Percentiles rank a stretch among this genome's conserved stretches.
These are phyloP conservation scores for Sciurus carolinensis DNA, from an alignment of 2,797 vertebrate genomes.

Conservation along the genomic window DNA sequence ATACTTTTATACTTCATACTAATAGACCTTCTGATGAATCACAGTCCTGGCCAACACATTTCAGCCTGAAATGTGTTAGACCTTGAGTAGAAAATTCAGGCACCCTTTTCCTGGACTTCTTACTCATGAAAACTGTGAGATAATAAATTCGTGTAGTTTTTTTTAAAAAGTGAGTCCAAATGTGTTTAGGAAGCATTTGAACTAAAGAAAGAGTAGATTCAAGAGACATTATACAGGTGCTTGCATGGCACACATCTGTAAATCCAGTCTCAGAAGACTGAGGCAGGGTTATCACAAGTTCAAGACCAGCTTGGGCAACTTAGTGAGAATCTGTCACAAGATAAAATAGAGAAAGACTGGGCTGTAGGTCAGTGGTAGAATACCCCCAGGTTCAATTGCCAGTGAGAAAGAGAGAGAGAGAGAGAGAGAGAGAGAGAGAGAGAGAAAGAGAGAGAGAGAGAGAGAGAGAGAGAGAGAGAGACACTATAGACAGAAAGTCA, in stretches of 20 bases:
- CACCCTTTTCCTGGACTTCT: background rate
- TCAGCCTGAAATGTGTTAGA: background rate
- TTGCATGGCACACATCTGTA: too few species aligned
- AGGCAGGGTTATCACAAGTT: too few species aligned
- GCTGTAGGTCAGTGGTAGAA: too few species aligned
- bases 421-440: too few species aligned
- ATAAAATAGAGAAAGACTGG: too few species aligned
- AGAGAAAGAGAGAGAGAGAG: too few species aligned
- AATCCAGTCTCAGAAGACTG: too few species aligned
- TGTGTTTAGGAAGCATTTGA: background rate
- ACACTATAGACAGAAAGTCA: background rate
- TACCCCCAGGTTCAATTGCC: too few species aligned
- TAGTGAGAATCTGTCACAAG: too few species aligned
- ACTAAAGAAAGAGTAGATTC: background rate
- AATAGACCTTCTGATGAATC: constrained; percentile 21
- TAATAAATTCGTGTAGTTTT: background rate
- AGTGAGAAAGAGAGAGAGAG: too few species aligned
- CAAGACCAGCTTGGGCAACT: too few species aligned
- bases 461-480: too few species aligned
- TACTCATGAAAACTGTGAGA: background rate
- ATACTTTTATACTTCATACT: constrained; percentile 23
- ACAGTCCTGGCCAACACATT: background rate
- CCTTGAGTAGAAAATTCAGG: background rate
- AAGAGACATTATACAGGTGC: background rate
- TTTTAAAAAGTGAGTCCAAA: background rate